Base-by-base conservation (phyloP, 2,888 invertebrate genomes). In the Iphiclides podalirius region DNA sequence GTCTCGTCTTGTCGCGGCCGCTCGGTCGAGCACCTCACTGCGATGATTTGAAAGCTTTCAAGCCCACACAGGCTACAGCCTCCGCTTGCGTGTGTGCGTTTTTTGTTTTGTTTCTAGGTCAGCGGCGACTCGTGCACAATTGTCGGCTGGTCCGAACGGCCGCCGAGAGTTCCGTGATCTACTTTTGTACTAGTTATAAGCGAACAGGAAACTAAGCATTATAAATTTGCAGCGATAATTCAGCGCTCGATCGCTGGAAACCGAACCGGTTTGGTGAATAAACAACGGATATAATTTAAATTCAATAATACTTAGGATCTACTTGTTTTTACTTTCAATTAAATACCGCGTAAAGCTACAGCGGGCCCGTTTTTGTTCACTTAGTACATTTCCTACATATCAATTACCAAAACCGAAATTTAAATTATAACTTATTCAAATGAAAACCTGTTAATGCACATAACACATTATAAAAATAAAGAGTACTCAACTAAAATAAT, bases 91-190 rank as follows among this genome's bases (percentile, higher is more conserved):
- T 59, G 60, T 14, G n/a, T 63, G 68, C 62, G 53, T 44, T 54
- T 50, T 55, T 60, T 66, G 79, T 81, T 79, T 80, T 62, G 70
- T 76, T 83, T 81, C 73, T 86, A 77, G 86, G 86, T 82, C 81
- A 75, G 58, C 56, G 55, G 40, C 53, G 47, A 46, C 51, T n/a
- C n/a, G n/a, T 51, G 58, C 57, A 57, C 53, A 44, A 53, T 57
- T 44, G 52, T 51, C 46, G 53, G 54, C 57, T 55, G n/a, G n/a
- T n/a, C n/a, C n/a, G n/a, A n/a, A n/a, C 47, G 55, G 61, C 44
- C 40, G 31, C 56, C 61, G 62, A 67, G n/a, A 71, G 74, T 78
- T 80, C 79, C 75, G 79, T 75, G 75, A 78, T 74, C 76, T 66
- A 75, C 67, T 76, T 69, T 60, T 59, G 61, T 55, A 58, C 63